Evolutionary conservation across 2,797 vertebrate species (phyloP).

Genomic region (Hypotaenidia philippensis): DNA sequence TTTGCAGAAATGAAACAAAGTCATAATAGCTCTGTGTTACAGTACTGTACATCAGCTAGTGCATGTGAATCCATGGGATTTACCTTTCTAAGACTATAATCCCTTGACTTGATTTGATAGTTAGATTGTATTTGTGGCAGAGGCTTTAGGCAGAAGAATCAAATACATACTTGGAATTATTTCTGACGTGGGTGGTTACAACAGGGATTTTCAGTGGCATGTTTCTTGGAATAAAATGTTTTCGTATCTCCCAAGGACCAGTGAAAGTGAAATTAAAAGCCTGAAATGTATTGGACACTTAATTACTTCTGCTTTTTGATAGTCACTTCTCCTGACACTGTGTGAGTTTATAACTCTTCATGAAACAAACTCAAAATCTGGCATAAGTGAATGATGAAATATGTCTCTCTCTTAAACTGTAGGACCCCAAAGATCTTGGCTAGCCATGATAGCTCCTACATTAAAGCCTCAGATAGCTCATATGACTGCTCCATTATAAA

Average conservation of each 20-base stretch:
- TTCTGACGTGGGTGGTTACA: conserved; percentile 38
- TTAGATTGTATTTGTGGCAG: conserved; percentile 50
- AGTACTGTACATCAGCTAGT: conserved; percentile 10
- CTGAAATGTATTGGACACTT: background rate
- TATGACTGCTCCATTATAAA: background rate
- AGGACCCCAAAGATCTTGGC: background rate
- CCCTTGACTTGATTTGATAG: conserved; percentile 62
- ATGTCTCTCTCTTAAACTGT: background rate
- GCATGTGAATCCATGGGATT: conserved; percentile 45
- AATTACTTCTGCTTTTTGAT: background rate
- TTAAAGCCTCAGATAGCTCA: background rate
- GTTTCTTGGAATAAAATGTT: conserved; percentile 34
- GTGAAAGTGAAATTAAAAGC: conserved; percentile 45
- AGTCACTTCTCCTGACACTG: background rate
- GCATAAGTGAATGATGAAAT: background rate
- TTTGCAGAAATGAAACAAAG: background rate
- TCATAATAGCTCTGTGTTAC: conserved; percentile 1
- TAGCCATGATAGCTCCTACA: background rate
- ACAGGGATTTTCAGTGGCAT: conserved; percentile 31
- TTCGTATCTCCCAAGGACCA: conserved; percentile 4
- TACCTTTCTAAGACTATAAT: conserved; percentile 61
- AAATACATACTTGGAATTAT: conserved; percentile 62
- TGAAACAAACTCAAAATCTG: background rate
- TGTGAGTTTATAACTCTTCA: background rate
- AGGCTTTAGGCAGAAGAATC: conserved; percentile 51